Conservation (phyloP, 2,888 invertebrate species). For the Dichetophora obliterata region DNA sequence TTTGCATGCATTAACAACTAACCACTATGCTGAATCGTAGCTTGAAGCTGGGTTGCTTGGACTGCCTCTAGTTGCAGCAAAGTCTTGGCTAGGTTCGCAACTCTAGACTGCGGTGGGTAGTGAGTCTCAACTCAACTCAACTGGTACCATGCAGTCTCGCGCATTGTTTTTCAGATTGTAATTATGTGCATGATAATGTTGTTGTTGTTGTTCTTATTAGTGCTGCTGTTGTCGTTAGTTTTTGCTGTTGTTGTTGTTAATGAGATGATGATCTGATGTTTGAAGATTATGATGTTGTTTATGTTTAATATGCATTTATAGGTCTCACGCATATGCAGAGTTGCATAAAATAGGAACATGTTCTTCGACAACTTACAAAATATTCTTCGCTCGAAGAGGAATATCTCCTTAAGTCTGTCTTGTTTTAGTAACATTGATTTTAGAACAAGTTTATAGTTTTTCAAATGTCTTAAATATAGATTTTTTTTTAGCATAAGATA, state of each 20-base stretch:
- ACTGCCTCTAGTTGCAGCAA: neutral
- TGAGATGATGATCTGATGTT: too few species aligned
- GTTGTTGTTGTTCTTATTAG: neutral
- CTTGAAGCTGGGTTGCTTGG: neutral
- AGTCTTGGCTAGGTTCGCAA: neutral
- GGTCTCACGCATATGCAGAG: neutral
- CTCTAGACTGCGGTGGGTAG: constrained; percentile 22
- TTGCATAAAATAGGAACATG: neutral
- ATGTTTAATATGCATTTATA: neutral
- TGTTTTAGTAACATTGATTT: too few species aligned
- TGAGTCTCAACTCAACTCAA: neutral
- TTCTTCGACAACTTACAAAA: neutral
- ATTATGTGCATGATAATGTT: neutral
- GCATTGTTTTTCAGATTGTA: neutral
- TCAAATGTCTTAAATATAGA: too few species aligned
- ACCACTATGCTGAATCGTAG: neutral
- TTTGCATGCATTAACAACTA: neutral
- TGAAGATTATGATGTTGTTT: neutral
- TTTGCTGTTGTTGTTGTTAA: neutral
- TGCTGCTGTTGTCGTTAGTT: neutral
- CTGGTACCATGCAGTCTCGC: constrained; percentile 40
- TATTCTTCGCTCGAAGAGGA: too few species aligned
- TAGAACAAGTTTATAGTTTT: too few species aligned
- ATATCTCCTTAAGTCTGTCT: too few species aligned
- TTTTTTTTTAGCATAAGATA: too few species aligned